These are phyloP conservation scores for Chloroceryle aenea DNA, from an alignment of 2,113 vertebrate species.

Conservation along the genomic window DNA sequence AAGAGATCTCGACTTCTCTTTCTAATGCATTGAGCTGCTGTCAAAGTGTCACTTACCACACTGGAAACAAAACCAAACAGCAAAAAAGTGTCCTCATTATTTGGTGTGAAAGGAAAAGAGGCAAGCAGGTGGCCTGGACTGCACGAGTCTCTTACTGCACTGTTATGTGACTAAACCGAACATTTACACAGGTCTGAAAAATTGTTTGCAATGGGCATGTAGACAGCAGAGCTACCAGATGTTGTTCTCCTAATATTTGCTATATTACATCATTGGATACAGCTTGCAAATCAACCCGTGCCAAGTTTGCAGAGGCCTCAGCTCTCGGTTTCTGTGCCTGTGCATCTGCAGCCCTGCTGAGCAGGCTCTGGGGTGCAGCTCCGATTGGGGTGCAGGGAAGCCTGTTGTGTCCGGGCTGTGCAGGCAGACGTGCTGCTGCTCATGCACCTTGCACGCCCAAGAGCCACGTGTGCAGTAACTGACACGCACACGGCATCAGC, in stretches of 20 bases:
- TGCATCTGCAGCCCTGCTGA: neutral
- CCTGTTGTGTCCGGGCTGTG: neutral
- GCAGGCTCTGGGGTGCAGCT: neutral
- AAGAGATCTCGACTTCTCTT: neutral
- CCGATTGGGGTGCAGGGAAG: neutral
- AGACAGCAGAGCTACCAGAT: neutral
- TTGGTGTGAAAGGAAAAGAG: neutral
- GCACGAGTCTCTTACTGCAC: neutral
- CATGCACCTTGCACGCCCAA: fast-evolving
- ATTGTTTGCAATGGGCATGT: neutral
- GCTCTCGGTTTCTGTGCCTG: fast-evolving
- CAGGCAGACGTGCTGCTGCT: neutral
- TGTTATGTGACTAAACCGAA: neutral
- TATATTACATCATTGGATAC: neutral
- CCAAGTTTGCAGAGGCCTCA: neutral
- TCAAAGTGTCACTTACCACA: neutral
- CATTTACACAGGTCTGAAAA: neutral
- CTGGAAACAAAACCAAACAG: neutral
- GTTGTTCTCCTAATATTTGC: neutral
- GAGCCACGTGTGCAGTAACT: fast-evolving
- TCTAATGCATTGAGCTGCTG: neutral
- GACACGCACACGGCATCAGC: neutral
- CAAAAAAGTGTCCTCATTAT: neutral
- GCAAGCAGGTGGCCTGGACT: neutral
- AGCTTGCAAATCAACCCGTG: neutral